Evolutionary conservation across 1,140 invertebrate species (phyloP), one percentile per base, ranked within the genome.

Genomic region (Ips typographus): DNA sequence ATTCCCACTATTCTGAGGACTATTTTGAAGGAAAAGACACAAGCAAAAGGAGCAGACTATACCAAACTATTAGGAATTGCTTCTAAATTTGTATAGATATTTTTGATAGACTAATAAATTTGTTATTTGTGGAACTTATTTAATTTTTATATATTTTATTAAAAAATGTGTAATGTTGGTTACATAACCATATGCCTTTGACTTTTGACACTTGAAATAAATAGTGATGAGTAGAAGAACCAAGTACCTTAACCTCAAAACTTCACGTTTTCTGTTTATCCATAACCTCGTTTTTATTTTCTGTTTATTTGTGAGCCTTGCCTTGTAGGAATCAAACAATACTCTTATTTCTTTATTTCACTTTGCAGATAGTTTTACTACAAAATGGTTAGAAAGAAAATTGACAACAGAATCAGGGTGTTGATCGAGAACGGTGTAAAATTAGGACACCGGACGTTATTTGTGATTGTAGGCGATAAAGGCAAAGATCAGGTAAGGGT

Each of bases 351-450:
- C 22, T 22, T 22, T 22, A 22, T 22, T 22, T 22, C 22, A 0
- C 22, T 22, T 22, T 22, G 22, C 22, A 22, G 22, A 22, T 22
- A 22, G 22, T 22, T 22, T 22, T 22, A 22, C 22, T 22, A 22
- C 22, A 61, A 70, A 49, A 94, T 94, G 91, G 90, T 91, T 37
- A 87, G 92, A 72, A 97, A 95, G 78, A 99, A 99, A 82, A 92
- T 99, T 74, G 98, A 99, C 81, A 98, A 98, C 80, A 87, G 98
- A 44, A 94, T 99, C 65, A 86, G 95, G 65, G 87, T 94, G 44
- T 86, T 99, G 80, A 98, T 99, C 77, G 98, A 99, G 83, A 98
- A 98, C 91, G 96, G 96, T 40, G 92, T 98, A 47, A 86, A 87
- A 72, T 77, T 87, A 4, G 91, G 93, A 36, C 96, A 99, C 79